phyloP scores from a whole-genome alignment of 2,797 vertebrate genomes.

The Halcyon leucocephala region DNA sequence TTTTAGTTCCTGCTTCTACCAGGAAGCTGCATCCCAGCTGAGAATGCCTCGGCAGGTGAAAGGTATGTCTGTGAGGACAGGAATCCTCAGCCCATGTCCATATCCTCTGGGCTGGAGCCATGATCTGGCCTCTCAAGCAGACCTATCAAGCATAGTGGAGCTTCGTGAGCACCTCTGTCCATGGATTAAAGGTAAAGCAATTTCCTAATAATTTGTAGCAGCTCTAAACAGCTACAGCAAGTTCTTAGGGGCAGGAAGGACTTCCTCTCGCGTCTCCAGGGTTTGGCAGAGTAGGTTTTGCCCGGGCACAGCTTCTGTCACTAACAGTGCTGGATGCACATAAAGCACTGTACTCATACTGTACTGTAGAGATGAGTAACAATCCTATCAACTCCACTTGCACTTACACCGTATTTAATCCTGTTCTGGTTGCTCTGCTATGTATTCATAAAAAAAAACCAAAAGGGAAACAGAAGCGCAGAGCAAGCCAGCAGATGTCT shows the following conservation, averaged over 20 bases:
- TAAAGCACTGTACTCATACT: background rate
- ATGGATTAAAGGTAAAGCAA: background rate
- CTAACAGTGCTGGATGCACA: background rate
- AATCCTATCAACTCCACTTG: background rate
- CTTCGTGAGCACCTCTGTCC: background rate
- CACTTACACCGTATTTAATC: conserved; percentile 13
- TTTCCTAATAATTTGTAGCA: background rate
- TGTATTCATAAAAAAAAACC: background rate
- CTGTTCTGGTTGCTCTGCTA: conserved; percentile 60
- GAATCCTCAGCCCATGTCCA: accelerated
- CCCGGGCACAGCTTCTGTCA: background rate
- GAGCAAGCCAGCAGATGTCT: conserved; percentile 63
- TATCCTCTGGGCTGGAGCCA: background rate
- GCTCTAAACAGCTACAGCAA: background rate
- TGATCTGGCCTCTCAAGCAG: background rate
- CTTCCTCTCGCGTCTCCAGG: background rate
- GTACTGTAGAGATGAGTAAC: background rate
- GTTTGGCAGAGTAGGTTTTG: background rate
- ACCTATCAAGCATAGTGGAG: background rate
- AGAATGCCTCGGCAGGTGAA: background rate
- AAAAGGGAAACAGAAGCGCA: conserved; percentile 63
- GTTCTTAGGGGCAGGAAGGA: background rate
- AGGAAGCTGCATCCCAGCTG: background rate
- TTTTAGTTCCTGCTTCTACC: background rate
- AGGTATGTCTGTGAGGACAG: background rate